These are phyloP conservation scores for Steinernema carpocapsae DNA, from an alignment of 2,888 invertebrate species.

Conservation along the genomic window DNA sequence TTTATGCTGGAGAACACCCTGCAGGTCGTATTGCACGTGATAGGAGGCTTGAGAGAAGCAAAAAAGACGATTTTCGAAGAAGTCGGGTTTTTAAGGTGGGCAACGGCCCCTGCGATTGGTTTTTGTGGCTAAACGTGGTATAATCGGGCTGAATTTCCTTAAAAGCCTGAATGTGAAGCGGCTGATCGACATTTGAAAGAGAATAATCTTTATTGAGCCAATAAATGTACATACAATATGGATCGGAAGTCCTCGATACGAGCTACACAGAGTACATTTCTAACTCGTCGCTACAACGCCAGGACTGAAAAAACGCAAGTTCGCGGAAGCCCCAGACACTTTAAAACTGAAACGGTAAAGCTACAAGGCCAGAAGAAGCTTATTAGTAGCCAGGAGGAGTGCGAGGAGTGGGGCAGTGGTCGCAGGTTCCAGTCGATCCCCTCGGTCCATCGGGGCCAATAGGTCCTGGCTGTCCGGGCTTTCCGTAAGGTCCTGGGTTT, in stretches of 20 bases:
- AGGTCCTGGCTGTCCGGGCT: slow-evolving; percentile 59
- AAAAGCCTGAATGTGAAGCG: too few relatives aligned
- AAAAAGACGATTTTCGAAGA: too few relatives aligned
- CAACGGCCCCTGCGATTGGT: too few relatives aligned
- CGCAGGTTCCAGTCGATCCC: slow-evolving; percentile 62
- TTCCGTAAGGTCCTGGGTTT: slow-evolving; percentile 63
- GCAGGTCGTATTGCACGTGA: too few relatives aligned
- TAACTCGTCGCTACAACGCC: slow-evolving; percentile 31
- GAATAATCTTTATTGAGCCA: slow-evolving; percentile 17
- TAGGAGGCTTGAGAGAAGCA: too few relatives aligned
- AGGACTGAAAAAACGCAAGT: not conserved
- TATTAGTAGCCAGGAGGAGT: slow-evolving; percentile 64
- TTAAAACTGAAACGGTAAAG: slow-evolving; percentile 26
- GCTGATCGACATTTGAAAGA: not conserved
- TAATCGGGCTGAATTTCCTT: too few relatives aligned
- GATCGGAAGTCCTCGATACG: slow-evolving; percentile 23
- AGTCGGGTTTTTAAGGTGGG: too few relatives aligned
- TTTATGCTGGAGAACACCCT: too few relatives aligned
- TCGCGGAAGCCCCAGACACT: slow-evolving; percentile 21
- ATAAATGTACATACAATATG: slow-evolving; percentile 25
- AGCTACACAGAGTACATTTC: slow-evolving; percentile 14
- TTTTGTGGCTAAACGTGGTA: too few relatives aligned
- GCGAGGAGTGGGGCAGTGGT: slow-evolving; percentile 63
- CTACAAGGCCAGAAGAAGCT: slow-evolving; percentile 36
- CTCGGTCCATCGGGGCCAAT: slow-evolving; percentile 50